These are phyloP conservation scores for Syrmaticus mikado DNA, from an alignment of 2,113 vertebrate species.

Conservation along the genomic window DNA sequence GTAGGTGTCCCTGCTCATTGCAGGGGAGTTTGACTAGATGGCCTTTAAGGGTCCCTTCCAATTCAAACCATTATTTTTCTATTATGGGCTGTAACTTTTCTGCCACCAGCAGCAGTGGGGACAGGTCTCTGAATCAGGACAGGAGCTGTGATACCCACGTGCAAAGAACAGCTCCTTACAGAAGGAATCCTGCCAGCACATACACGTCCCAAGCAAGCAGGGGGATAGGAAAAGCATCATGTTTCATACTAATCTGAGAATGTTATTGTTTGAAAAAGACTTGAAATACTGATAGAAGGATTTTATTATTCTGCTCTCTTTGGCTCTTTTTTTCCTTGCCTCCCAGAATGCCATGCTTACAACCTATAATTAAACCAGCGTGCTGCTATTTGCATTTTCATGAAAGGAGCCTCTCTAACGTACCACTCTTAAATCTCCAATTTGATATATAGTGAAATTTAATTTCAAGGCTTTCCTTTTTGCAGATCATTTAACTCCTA, in stretches of 20 bases:
- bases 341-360: slow-evolving; percentile 10
- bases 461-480: slow-evolving; percentile 38
- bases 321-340: not conserved
- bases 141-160: not conserved
- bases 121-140: not conserved
- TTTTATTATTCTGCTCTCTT: slow-evolving; percentile 1
- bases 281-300: not conserved
- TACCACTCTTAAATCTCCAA: slow-evolving; percentile 18
- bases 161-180: not conserved
- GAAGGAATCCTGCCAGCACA: not conserved
- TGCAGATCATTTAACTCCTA: slow-evolving; percentile 39
- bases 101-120: not conserved
- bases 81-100: not conserved
- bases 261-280: not conserved
- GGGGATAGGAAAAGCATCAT: not conserved
- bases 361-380: slow-evolving; percentile 64
- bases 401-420: slow-evolving; percentile 25
- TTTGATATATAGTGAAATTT: not conserved
- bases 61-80: too few species aligned
- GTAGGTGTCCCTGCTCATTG: too few species aligned
- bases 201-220: not conserved
- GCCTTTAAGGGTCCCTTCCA: too few species aligned
- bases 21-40: too few species aligned
- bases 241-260: not conserved
- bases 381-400: slow-evolving; percentile 54